A percentile compares a stretch with the other conserved stretches of the same genome.
Conservation (phyloP, 2,113 vertebrate genomes). For the Pseudorectes ferrugineus region DNA sequence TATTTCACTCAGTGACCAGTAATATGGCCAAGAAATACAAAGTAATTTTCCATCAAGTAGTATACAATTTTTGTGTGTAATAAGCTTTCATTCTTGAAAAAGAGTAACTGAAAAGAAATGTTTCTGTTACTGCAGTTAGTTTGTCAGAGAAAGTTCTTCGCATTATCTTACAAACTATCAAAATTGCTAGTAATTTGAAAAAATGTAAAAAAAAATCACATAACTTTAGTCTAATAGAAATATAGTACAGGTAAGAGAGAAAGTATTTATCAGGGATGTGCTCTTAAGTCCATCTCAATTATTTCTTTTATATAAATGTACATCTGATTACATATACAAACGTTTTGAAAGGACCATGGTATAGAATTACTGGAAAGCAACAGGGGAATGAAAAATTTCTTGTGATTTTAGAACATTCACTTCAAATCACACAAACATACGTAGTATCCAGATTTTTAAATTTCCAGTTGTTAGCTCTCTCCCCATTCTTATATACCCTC, state of each 20-base stretch:
- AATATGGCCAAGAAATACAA: slow-evolving; percentile 80
- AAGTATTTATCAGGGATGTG: slow-evolving; percentile 83
- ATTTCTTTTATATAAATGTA: slow-evolving; percentile 81
- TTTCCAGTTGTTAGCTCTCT: slow-evolving; percentile 55
- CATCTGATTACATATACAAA: slow-evolving; percentile 86
- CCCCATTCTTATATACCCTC: background rate
- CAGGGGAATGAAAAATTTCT: slow-evolving; percentile 67
- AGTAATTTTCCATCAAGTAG: slow-evolving; percentile 82
- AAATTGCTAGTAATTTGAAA: slow-evolving; percentile 88
- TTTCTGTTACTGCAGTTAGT: slow-evolving; percentile 88
- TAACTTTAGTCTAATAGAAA: slow-evolving; percentile 87
- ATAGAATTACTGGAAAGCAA: slow-evolving; percentile 74
- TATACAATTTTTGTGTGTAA: slow-evolving; percentile 86
- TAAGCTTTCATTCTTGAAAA: slow-evolving; percentile 86
- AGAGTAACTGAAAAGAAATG: slow-evolving; percentile 87
- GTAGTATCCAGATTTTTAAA: slow-evolving; percentile 29
- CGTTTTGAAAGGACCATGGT: slow-evolving; percentile 75
- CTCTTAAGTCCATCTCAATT: slow-evolving; percentile 83
- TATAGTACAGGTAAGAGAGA: slow-evolving; percentile 86
- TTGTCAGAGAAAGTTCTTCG: slow-evolving; percentile 86
- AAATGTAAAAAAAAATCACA: slow-evolving; percentile 84
- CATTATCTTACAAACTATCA: slow-evolving; percentile 89
- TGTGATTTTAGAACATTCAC: slow-evolving; percentile 64
- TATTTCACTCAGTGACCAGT: slow-evolving; percentile 81
- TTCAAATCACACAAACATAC: slow-evolving; percentile 63